A percentile compares a stretch with the other conserved stretches of the same genome.
phyloP scores from a whole-genome alignment of 1,140 invertebrate genomes.

The Wasmannia auropunctata region DNA sequence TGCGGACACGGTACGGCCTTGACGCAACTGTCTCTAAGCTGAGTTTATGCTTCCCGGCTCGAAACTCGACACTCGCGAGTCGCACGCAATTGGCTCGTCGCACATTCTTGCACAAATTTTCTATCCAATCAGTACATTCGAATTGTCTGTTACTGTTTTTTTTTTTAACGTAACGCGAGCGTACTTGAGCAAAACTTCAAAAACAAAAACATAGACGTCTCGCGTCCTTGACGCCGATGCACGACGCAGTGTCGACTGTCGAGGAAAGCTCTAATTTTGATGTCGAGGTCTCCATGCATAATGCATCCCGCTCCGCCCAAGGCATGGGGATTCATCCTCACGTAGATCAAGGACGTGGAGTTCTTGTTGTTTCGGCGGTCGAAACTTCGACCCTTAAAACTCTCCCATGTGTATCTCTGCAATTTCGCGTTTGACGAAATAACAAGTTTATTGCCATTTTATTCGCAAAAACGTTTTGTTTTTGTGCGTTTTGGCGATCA shows the following conservation, averaged over 20 bases:
- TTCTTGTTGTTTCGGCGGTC: conserved; percentile 8
- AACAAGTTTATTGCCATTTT: neutral
- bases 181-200: neutral
- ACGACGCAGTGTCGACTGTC: neutral
- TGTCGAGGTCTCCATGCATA: conserved; percentile 22
- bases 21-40: conserved; percentile 84
- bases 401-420: neutral
- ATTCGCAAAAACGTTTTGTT: neutral
- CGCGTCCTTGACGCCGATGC: neutral
- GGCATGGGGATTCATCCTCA: conserved; percentile 11
- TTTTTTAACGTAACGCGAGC: neutral
- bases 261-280: conserved; percentile 47
- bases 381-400: neutral
- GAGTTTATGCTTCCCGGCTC: conserved; percentile 81
- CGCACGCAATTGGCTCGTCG: conserved; percentile 52
- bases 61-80: conserved; percentile 52
- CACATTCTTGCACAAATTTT: conserved; percentile 2
- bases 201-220: neutral
- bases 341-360: conserved; percentile 23
- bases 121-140: conserved; percentile 1
- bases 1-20: conserved; percentile 74
- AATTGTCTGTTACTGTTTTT: neutral
- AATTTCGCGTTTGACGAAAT: neutral
- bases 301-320: conserved; percentile 21
- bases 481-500: neutral